Base-by-base conservation (phyloP, 2,797 vertebrate genomes). In the Gambelia wislizenii region DNA sequence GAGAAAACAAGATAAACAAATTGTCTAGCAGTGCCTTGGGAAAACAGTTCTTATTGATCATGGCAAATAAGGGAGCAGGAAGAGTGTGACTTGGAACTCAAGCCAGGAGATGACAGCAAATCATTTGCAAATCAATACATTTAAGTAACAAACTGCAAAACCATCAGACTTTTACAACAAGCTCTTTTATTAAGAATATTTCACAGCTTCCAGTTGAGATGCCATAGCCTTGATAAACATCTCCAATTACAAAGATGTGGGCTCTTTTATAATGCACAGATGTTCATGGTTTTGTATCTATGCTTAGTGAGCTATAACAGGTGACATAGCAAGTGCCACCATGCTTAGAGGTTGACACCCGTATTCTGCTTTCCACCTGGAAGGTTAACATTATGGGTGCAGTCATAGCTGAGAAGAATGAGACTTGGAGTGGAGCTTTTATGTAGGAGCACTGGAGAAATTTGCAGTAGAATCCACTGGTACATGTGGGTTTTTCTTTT, bases 41-140 rank as follows among this genome's bases (percentile, higher is more conserved):
- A 84, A 93, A 94, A 93, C 79, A 89, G 3, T 36, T 10, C 14
- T 91, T 87, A 94, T 49, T 92, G 89, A 92, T 95, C 94, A 95
- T 47, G 90, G 12, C 25, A 91, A 90, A 10, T 72, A 79, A 72
- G 82, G 69, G 8, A 92, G 72, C 3, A 0, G 39, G 0, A 6
- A 70, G 91, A 59, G 30, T 78, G 83, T 52, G 49, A 69, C n/a
- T 82, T 91, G 84, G 82, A 92, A 91, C 75, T 76, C 9, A 56
- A 93, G 81, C 89, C 25, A 70, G 22, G 7, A 59, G 67, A 86
- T 94, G 92, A 92, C 74, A 95, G 83, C 1, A 95, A 95, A 92
- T 93, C 94, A 88, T 90, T 96, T 75, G 52, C 84, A 93, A 95
- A 81, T 95, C 85, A 87, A 27, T 95, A 93, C 47, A 44, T 88